Conservation (phyloP, 2,888 invertebrate genomes). For the Andrena trimmerana region DNA sequence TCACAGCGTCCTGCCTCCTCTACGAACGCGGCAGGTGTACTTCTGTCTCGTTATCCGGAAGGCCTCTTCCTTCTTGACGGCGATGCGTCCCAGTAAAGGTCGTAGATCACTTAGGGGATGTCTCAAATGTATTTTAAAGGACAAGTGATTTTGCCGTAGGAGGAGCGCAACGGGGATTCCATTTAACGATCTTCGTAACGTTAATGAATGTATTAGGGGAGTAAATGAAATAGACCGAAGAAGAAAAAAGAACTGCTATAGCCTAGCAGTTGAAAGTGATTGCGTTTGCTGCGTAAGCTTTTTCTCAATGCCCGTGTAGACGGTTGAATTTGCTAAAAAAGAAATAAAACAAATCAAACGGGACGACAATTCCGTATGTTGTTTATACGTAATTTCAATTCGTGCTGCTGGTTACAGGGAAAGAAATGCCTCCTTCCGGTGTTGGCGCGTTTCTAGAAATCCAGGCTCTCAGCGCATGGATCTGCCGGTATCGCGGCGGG, state of each 20-base stretch:
- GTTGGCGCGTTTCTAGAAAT: constrained; percentile 49
- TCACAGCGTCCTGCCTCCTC: constrained; percentile 66
- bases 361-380: constrained; percentile 3
- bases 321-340: background rate
- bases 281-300: background rate
- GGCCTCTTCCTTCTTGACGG: constrained; percentile 53
- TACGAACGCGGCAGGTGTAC: constrained; percentile 70
- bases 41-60: constrained; percentile 70
- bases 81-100: constrained; percentile 39
- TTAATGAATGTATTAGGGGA: constrained; percentile 50
- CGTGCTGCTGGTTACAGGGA: background rate
- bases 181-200: constrained; percentile 47
- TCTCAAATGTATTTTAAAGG: constrained; percentile 55
- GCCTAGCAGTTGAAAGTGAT: background rate
- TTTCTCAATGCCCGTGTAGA: background rate
- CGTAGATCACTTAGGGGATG: constrained; percentile 58
- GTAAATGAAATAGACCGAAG: constrained; percentile 24
- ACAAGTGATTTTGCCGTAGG: constrained; percentile 55
- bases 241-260: background rate
- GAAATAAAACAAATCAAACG: background rate
- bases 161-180: constrained; percentile 28
- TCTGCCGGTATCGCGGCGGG: constrained; percentile 52
- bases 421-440: constrained; percentile 42
- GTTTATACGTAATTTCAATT: background rate
- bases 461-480: constrained; percentile 33